Evolutionary conservation across 1,140 invertebrate genomes (phyloP).

Genomic region (Drosophila bocki): DNA sequence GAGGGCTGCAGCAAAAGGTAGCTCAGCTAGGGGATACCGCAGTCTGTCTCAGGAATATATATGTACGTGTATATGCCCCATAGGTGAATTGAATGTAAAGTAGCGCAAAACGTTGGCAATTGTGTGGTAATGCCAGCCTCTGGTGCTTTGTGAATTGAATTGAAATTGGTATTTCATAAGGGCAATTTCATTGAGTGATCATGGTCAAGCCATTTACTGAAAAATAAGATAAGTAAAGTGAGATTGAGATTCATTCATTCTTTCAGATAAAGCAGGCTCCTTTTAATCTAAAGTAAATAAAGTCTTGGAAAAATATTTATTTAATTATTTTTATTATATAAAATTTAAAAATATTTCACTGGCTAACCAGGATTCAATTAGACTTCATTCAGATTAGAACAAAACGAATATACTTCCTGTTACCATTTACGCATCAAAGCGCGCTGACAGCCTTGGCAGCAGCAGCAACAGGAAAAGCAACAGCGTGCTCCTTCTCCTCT

Average conservation of each 20-base stretch:
- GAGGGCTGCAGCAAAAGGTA: not conserved
- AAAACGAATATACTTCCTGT: slow-evolving; percentile 28
- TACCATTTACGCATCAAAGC: slow-evolving; percentile 30
- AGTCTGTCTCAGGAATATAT: slow-evolving; percentile 32
- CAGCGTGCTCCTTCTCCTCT: slow-evolving; percentile 17
- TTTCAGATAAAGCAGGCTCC: too few species aligned
- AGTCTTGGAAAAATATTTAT: not conserved
- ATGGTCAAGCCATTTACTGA: slow-evolving; percentile 1
- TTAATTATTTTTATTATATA: too few species aligned
- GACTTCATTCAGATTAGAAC: not conserved
- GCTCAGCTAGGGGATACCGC: slow-evolving; percentile 35
- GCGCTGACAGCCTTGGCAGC: slow-evolving; percentile 32
- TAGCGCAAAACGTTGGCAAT: slow-evolving; percentile 42
- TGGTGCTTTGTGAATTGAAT: slow-evolving; percentile 30
- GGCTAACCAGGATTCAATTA: not conserved
- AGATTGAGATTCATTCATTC: not conserved
- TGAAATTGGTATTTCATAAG: slow-evolving; percentile 42
- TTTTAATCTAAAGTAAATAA: not conserved
- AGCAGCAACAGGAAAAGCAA: slow-evolving; percentile 26
- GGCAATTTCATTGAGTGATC: slow-evolving; percentile 33
- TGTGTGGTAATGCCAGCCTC: slow-evolving; percentile 38
- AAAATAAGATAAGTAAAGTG: not conserved
- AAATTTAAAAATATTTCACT: not conserved
- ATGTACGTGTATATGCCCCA: slow-evolving; percentile 14
- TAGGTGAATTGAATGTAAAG: slow-evolving; percentile 48